Percentiles rank a stretch among this genome's conserved stretches.
These are phyloP conservation scores for Tolmerus cingulatus DNA, from an alignment of 2,888 invertebrate species.

Conservation along the genomic window DNA sequence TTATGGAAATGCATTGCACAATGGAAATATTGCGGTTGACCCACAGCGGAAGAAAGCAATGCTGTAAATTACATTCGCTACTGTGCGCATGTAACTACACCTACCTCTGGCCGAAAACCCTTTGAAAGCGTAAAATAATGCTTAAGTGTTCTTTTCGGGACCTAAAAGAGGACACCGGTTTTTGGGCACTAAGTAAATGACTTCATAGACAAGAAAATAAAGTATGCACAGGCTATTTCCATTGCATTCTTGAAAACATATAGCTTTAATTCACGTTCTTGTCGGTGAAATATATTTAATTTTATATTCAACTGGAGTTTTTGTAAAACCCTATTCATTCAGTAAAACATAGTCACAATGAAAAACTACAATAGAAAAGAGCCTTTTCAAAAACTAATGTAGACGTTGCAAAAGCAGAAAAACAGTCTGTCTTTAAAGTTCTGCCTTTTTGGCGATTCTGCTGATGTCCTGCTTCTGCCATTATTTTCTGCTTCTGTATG, in stretches of 20 bases:
- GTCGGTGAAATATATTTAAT: not conserved
- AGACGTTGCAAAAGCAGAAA: too few relatives aligned
- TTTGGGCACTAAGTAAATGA: not conserved
- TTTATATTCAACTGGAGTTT: not conserved
- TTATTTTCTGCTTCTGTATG: not conserved
- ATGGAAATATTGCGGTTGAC: conserved; percentile 21
- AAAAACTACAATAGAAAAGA: not conserved
- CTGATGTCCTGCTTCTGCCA: too few relatives aligned
- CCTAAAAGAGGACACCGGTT: not conserved
- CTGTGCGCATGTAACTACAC: not conserved
- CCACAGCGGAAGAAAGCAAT: not conserved
- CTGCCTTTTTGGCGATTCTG: too few relatives aligned
- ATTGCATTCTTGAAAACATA: not conserved
- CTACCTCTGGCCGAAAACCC: not conserved
- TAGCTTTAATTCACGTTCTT: not conserved
- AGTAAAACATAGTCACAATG: not conserved
- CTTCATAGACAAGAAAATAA: not conserved
- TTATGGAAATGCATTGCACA: conserved; percentile 21
- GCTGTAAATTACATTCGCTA: not conserved
- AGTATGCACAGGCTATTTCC: not conserved
- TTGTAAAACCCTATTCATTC: not conserved
- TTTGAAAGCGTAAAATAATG: not conserved
- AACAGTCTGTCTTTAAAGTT: too few relatives aligned
- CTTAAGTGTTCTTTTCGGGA: not conserved
- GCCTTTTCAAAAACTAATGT: too few relatives aligned